Evolutionary conservation across 1,140 invertebrate species (phyloP), one percentile per base, ranked within the genome.

Genomic region (Cotesia glomerata): DNA sequence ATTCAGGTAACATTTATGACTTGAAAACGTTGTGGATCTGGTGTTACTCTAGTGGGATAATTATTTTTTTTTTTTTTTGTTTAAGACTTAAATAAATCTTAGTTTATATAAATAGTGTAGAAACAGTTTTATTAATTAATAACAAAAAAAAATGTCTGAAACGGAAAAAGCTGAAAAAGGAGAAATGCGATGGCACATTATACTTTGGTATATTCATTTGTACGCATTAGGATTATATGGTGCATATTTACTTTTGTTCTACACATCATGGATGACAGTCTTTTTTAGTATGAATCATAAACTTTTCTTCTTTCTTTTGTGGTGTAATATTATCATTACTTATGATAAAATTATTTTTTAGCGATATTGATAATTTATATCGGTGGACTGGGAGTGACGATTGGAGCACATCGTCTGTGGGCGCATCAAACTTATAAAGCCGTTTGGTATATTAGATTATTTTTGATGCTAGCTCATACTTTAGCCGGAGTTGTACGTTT

Each of bases 401-500:
- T 92, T 49, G 97, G 97, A 1, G 93, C 94, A 0, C 97, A 99
- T 82, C 89, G 97, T 74, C 84, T 98, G 14, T 99, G 96, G 96
- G 91, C 95, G 0, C 97, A 99, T 85, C 83, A 88, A 49, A 89
- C 94, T 0, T 98, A 95, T 83, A 91, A 92, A 78, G 96, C 96
- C 0, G 90, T 82, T 59, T 87, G 88, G 0, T 88, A 90, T 2
- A 78, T 97, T 0, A 89, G 91, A 75, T 81, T 95, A n/a, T 86
- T 95, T 52, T 87, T 98, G 0, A 93, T 94, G 84, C 51, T 95
- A 0, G 91, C 91, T 72, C 94, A 98, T 77, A 95, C 94, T 0
- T 84, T 96, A 59, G 91, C 92, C 11, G 93, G 95, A 75, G 93
- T 96, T 88, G 95, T 97, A 89, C 86, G 86, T 81, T 67, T 13